These are phyloP conservation scores for Scomber scombrus DNA, from an alignment of 2,113 vertebrate species.

Conservation along the genomic window DNA sequence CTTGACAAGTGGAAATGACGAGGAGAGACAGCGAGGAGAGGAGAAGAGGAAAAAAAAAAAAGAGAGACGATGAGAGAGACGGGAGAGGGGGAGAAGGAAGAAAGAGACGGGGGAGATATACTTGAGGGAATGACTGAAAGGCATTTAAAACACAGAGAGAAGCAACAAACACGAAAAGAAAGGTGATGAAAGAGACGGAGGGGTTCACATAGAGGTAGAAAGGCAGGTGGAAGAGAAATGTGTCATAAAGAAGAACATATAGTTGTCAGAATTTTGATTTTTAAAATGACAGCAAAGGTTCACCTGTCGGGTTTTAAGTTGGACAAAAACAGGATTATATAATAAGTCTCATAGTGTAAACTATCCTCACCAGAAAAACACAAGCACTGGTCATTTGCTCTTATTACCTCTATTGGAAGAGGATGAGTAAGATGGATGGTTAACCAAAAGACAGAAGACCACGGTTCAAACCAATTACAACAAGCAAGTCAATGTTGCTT, in stretches of 20 bases:
- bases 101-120: slow-evolving; percentile 8
- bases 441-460: too few species aligned
- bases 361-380: neutral
- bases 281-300: slow-evolving; percentile 9
- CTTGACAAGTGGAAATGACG: slow-evolving; percentile 73
- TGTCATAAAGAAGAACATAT: neutral
- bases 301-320: neutral
- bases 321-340: neutral
- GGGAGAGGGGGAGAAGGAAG: neutral
- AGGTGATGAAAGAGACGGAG: slow-evolving; percentile 23
- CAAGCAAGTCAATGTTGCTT: too few species aligned
- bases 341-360: neutral
- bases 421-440: too few species aligned
- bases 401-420: too few species aligned
- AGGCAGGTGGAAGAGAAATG: slow-evolving; percentile 4
- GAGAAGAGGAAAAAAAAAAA: neutral
- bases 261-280: neutral
- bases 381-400: neutral
- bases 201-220: neutral
- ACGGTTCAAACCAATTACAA: too few species aligned
- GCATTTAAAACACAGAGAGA: slow-evolving; percentile 34
- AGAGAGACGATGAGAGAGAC: neutral
- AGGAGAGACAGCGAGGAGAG: slow-evolving; percentile 48
- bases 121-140: slow-evolving; percentile 39
- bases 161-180: slow-evolving; percentile 4